Evolutionary conservation across 35 echinoderm and acorn worm species (phyloP).

Genomic region (Apostichopus californicus): DNA sequence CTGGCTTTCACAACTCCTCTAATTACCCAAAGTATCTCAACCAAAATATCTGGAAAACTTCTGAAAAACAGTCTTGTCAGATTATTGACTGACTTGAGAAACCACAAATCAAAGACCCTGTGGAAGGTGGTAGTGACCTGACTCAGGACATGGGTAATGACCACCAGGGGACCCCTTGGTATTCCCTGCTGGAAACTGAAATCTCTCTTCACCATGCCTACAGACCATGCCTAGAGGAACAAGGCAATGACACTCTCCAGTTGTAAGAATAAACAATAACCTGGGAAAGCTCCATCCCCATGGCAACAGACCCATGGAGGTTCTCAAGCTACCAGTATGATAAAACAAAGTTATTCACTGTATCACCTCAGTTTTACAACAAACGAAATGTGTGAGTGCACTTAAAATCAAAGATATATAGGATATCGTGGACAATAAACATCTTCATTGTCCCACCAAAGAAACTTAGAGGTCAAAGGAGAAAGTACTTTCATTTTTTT

Average conservation of each 20-base stretch:
- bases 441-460: too few species aligned
- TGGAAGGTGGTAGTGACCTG: neutral
- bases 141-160: slow-evolving; percentile 23
- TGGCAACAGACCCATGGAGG: neutral
- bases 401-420: too few species aligned
- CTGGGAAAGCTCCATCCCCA: neutral
- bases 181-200: slow-evolving; percentile 19
- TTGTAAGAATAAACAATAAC: neutral
- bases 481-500: too few species aligned
- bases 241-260: neutral
- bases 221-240: neutral
- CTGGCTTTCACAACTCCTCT: neutral
- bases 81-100: slow-evolving; percentile 27
- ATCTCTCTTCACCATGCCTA: neutral
- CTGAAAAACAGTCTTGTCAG: neutral
- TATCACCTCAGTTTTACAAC: neutral
- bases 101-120: slow-evolving; percentile 29
- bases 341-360: too few species aligned
- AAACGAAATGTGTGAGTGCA: neutral
- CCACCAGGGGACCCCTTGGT: slow-evolving; percentile 21
- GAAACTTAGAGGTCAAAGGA: too few species aligned
- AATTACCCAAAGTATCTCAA: neutral
- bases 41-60: neutral
- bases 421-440: too few species aligned
- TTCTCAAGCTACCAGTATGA: neutral